Percentiles rank a stretch among this genome's conserved stretches.
These are phyloP conservation scores for Ametastegia equiseti DNA, from an alignment of 2,888 invertebrate genomes.

Conservation along the genomic window DNA sequence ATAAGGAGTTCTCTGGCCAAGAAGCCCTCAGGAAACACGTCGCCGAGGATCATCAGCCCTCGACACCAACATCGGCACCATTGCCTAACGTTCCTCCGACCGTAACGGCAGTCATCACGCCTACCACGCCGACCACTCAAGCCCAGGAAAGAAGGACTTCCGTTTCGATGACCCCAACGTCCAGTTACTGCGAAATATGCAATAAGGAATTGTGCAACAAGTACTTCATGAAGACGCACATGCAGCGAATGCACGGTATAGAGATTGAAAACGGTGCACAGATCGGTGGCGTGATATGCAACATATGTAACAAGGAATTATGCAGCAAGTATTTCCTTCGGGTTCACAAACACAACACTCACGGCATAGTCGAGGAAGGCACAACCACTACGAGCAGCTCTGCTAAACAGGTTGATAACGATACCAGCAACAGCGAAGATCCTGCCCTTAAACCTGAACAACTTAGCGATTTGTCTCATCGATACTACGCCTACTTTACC, in stretches of 20 bases:
- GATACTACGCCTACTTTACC: constrained; percentile 83
- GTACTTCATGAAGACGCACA: constrained; percentile 99
- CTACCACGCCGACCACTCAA: constrained; percentile 61
- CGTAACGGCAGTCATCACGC: constrained; percentile 51
- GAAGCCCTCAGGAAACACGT: constrained; percentile 85
- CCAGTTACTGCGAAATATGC: constrained; percentile 97
- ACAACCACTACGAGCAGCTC: constrained; percentile 57
- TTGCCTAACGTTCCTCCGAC: constrained; percentile 37
- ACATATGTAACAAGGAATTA: constrained; percentile 98
- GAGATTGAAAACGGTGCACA: constrained; percentile 95
- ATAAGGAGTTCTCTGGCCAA: constrained; percentile 80
- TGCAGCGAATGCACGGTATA: constrained; percentile 98
- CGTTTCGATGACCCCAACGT: constrained; percentile 83
- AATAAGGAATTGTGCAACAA: constrained; percentile 99
- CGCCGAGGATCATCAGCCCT: constrained; percentile 81
- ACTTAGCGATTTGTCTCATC: constrained; percentile 79
- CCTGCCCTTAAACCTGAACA: constrained; percentile 78
- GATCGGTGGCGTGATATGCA: constrained; percentile 95
- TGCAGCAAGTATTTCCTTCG: constrained; percentile 98
- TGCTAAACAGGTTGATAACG: constrained; percentile 67
- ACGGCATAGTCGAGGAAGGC: constrained; percentile 95
- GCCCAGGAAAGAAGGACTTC: constrained; percentile 79
- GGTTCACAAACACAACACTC: constrained; percentile 98
- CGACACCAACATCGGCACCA: constrained; percentile 57
- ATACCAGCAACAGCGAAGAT: constrained; percentile 72